These are phyloP conservation scores for Merops nubicus DNA, from an alignment of 2,113 vertebrate species.

Conservation along the genomic window DNA sequence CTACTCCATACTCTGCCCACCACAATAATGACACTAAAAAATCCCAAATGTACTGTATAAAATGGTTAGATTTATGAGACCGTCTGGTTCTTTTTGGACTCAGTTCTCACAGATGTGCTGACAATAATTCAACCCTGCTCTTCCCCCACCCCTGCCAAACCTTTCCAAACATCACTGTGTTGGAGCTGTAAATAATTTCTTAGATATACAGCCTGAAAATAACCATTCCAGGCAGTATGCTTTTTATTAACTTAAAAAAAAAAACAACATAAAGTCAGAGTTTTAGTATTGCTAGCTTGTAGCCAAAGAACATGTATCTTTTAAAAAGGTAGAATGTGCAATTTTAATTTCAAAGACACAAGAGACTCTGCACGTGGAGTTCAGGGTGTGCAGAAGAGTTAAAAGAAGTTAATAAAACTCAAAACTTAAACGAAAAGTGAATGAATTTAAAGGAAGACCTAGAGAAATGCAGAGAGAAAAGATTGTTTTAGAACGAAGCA, in stretches of 20 bases:
- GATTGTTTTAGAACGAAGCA: neutral
- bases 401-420: neutral
- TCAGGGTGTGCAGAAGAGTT: neutral
- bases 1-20: neutral
- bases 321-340: neutral
- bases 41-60: neutral
- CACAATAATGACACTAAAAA: neutral
- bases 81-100: neutral
- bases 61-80: neutral
- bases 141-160: neutral
- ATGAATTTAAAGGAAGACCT: neutral
- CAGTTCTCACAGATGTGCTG: neutral
- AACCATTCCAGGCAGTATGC: neutral
- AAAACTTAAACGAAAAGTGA: neutral
- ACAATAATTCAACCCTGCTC: conserved; percentile 6
- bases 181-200: conserved; percentile 8
- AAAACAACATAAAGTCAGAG: neutral
- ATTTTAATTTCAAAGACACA: neutral
- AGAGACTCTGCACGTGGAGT: neutral
- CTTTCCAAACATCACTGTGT: neutral
- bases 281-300: neutral
- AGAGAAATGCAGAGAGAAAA: neutral
- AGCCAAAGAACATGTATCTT: neutral
- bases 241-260: neutral
- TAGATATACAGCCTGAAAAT: neutral